Evolutionary conservation across 2,797 vertebrate species (phyloP).

Genomic region (Pantherophis alleghaniensis): DNA sequence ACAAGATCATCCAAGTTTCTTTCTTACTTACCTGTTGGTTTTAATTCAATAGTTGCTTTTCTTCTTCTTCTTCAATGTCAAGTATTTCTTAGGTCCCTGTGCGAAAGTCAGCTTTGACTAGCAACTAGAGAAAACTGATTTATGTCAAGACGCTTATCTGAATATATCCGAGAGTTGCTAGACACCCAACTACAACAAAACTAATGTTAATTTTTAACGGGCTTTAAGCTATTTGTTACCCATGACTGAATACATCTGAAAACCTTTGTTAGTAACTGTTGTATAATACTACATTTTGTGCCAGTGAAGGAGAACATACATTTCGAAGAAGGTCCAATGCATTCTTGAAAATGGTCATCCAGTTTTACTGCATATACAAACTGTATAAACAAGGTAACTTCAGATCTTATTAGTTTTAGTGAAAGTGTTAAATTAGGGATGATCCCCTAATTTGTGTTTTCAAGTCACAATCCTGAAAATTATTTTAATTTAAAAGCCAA

Average conservation of each 20-base stretch:
- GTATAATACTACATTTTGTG: background rate
- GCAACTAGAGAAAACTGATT: background rate
- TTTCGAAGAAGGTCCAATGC: background rate
- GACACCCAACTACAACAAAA: conserved; percentile 35
- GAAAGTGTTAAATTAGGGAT: background rate
- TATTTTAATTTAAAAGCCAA: background rate
- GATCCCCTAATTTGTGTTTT: background rate
- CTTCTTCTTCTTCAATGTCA: background rate
- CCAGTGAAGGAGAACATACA: background rate
- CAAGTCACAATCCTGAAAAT: background rate
- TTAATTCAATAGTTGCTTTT: background rate
- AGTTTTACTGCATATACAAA: background rate
- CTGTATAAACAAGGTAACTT: background rate
- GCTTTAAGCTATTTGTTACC: conserved; percentile 27
- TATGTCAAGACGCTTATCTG: background rate
- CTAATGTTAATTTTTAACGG: conserved; percentile 28
- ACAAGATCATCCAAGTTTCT: background rate
- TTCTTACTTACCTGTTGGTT: background rate
- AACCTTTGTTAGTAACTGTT: background rate
- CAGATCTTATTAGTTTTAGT: background rate
- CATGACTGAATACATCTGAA: background rate
- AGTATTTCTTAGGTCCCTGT: background rate
- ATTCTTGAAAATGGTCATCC: background rate
- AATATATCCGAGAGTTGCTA: conserved; percentile 13
- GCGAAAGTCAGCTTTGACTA: rapidly evolving